phyloP scores from a whole-genome alignment of 2,888 invertebrate genomes.

The Caenorhabditis parvicauda region DNA sequence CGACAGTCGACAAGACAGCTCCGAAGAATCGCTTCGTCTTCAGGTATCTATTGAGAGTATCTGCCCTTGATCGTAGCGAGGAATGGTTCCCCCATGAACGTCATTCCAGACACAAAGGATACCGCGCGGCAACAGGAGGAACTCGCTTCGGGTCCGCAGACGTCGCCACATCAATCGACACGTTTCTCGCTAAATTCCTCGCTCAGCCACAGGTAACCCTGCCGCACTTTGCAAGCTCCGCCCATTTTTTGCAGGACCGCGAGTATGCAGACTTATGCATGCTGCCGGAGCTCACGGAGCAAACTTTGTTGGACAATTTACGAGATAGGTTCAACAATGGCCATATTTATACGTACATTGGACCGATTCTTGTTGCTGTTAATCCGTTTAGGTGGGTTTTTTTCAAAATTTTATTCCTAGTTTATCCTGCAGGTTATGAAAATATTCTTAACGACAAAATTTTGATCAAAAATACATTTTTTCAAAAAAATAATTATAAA shows the following conservation, averaged over 20 bases:
- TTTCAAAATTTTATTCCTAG: neutral
- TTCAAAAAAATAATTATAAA: neutral
- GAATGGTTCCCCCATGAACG: neutral
- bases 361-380: slow-evolving; percentile 84
- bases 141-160: slow-evolving; percentile 73
- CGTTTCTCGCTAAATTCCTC: slow-evolving; percentile 87
- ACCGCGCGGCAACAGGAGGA: slow-evolving; percentile 62
- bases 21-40: slow-evolving; percentile 46
- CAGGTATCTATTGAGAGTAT: too few species aligned
- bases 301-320: slow-evolving; percentile 85
- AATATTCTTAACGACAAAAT: neutral
- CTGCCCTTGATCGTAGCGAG: neutral
- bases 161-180: slow-evolving; percentile 76
- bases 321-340: slow-evolving; percentile 77
- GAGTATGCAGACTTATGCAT: slow-evolving; percentile 94
- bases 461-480: neutral
- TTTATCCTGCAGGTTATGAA: too few species aligned
- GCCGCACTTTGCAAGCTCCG: neutral
- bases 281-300: slow-evolving; percentile 89
- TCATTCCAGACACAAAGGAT: slow-evolving; percentile 30
- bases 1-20: slow-evolving; percentile 24
- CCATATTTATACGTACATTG: slow-evolving; percentile 90
- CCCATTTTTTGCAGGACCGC: slow-evolving; percentile 72
- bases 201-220: slow-evolving; percentile 73
- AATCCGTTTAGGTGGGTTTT: slow-evolving; percentile 71